Evolutionary conservation across 2,797 vertebrate species (phyloP).

Genomic region (Hirundo rustica): DNA sequence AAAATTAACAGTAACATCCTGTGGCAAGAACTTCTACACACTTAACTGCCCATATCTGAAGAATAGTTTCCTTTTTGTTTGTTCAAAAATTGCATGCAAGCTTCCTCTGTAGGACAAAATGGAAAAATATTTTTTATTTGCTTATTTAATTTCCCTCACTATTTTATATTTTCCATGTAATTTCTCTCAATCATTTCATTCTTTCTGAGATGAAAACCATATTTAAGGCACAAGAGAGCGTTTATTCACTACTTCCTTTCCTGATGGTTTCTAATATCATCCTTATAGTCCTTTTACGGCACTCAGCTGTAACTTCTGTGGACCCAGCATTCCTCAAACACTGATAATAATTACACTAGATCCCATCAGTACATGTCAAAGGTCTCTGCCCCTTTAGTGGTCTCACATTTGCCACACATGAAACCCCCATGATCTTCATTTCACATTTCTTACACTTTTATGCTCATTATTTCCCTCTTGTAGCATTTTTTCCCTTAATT

Average conservation of each 20-base stretch:
- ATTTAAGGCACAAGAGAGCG: not conserved
- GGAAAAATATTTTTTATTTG: not conserved
- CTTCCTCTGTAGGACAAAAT: not conserved
- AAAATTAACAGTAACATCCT: not conserved
- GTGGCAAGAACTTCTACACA: not conserved
- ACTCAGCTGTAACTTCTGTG: not conserved
- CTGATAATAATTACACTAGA: not conserved
- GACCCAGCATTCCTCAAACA: not conserved
- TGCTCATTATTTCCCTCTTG: not conserved
- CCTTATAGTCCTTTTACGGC: not conserved
- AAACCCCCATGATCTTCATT: not conserved
- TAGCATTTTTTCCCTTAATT: accelerated
- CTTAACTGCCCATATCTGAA: not conserved
- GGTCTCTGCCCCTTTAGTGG: no score
- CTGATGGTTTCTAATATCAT: not conserved
- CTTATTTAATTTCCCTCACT: not conserved
- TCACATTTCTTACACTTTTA: not conserved
- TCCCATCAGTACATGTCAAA: not conserved
- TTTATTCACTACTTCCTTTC: not conserved
- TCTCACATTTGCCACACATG: no score
- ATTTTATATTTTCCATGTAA: not conserved
- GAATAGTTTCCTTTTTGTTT: not conserved
- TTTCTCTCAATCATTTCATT: not conserved
- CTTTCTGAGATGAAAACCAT: not conserved
- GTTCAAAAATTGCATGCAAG: not conserved